phyloP scores from a whole-genome alignment of 2,113 vertebrate species.

The Platichthys stellatus region DNA sequence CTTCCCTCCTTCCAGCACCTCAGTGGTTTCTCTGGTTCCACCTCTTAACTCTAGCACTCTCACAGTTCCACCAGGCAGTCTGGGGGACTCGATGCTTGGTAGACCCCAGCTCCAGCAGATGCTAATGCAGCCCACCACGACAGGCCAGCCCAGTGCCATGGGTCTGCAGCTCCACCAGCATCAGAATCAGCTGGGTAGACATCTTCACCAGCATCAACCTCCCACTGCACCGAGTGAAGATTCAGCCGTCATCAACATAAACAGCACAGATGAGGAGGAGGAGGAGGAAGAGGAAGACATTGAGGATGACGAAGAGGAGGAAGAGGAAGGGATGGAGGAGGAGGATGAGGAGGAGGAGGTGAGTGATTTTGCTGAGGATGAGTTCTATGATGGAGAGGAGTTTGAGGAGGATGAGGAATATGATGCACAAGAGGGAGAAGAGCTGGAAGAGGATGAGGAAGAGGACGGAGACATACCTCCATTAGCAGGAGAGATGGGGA shows the following conservation, averaged over 20 bases:
- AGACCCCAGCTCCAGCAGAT: constrained; percentile 84
- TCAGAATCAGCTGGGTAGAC: constrained; percentile 75
- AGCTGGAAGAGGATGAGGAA: constrained; percentile 66
- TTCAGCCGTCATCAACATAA: constrained; percentile 89
- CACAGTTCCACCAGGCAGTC: constrained; percentile 47
- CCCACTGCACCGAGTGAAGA: constrained; percentile 78
- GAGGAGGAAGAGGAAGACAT: constrained; percentile 87
- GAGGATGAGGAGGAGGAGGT: constrained; percentile 86
- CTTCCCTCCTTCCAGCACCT: constrained; percentile 6
- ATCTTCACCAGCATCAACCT: constrained; percentile 67
- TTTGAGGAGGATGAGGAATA: constrained; percentile 74
- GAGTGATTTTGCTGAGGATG: constrained; percentile 79
- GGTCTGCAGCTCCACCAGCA: constrained; percentile 79
- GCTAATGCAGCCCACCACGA: constrained; percentile 77
- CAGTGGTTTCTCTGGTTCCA: constrained; percentile 77
- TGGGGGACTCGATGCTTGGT: constrained; percentile 69
- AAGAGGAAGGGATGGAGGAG: constrained; percentile 82
- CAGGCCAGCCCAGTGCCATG: constrained; percentile 52
- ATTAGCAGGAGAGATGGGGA: constrained; percentile 52
- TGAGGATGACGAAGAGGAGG: constrained; percentile 84
- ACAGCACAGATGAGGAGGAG: constrained; percentile 90
- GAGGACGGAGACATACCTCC: constrained; percentile 71
- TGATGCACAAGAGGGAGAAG: constrained; percentile 72
- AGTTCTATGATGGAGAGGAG: constrained; percentile 72
- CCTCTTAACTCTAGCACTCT: constrained; percentile 65